Conservation (phyloP, 2,888 invertebrate genomes). For the Laspeyria flexula region DNA sequence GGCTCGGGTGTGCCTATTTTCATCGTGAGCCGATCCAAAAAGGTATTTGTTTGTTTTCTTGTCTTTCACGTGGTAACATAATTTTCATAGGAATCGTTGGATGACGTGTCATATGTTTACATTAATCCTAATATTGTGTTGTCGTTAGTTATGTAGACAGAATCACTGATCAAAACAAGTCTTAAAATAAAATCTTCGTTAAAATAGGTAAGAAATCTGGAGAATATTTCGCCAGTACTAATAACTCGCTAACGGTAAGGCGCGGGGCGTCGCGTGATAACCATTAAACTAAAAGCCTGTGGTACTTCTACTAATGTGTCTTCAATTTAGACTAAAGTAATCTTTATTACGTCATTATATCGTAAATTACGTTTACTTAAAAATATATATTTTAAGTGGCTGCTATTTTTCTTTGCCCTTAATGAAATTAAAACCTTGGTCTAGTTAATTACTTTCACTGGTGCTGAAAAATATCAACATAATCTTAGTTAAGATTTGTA, state of each 20-base stretch:
- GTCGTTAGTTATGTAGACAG: too few relatives aligned
- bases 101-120: too few relatives aligned
- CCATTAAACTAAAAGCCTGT: conserved; percentile 62
- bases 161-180: conserved; percentile 1
- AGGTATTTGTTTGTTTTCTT: too few relatives aligned
- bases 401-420: conserved; percentile 2
- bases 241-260: conserved; percentile 35
- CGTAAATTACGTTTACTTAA: conserved; percentile 26
- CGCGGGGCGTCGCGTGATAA: conserved; percentile 45
- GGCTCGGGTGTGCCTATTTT: too few relatives aligned
- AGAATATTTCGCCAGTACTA: conserved; percentile 33
- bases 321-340: conserved; percentile 56
- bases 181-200: conserved; percentile 20
- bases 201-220: conserved; percentile 33
- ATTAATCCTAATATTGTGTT: too few relatives aligned
- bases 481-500: too few relatives aligned
- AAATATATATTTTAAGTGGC: conserved; percentile 13
- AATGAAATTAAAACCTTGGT: too few relatives aligned
- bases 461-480: too few relatives aligned
- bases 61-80: too few relatives aligned
- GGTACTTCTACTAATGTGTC: conserved; percentile 54
- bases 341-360: conserved; percentile 47
- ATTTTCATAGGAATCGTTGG: too few relatives aligned
- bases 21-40: too few relatives aligned
- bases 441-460: too few relatives aligned